Evolutionary conservation across 2,113 vertebrate species (phyloP).

Genomic region (Picathartes gymnocephalus): DNA sequence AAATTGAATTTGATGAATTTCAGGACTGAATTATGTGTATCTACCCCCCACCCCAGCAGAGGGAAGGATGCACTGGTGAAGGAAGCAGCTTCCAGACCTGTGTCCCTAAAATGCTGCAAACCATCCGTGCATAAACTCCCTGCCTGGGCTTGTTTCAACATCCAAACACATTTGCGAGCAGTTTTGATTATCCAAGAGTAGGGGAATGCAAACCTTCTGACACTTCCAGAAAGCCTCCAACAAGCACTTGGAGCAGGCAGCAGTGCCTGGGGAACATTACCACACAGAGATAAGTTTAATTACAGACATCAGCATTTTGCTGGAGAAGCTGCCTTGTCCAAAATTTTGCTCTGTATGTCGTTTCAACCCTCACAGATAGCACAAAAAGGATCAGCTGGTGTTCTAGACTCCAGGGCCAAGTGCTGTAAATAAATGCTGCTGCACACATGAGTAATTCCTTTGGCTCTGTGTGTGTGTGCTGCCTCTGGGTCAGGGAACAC

Average conservation of each 20-base stretch:
- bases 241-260: conserved; percentile 16
- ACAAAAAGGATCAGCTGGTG: conserved; percentile 47
- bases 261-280: conserved; percentile 32
- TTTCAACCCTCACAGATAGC: conserved; percentile 28
- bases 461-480: background rate
- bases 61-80: background rate
- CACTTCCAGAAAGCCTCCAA: conserved; percentile 23
- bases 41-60: background rate
- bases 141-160: background rate
- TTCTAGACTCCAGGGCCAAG: conserved; percentile 4
- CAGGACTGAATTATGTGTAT: background rate
- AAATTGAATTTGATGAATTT: background rate
- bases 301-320: conserved; percentile 39
- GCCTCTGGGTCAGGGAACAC: background rate
- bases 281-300: conserved; percentile 36
- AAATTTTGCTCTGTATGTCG: background rate
- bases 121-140: background rate
- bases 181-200: conserved; percentile 1
- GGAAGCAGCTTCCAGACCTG: background rate
- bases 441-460: conserved; percentile 10
- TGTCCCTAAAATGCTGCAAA: background rate
- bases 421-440: conserved; percentile 12
- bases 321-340: conserved; percentile 5
- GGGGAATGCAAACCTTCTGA: conserved; percentile 30
- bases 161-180: background rate